These are phyloP conservation scores for Setipinna tenuifilis DNA, from an alignment of 2,797 vertebrate species.

Conservation along the genomic window DNA sequence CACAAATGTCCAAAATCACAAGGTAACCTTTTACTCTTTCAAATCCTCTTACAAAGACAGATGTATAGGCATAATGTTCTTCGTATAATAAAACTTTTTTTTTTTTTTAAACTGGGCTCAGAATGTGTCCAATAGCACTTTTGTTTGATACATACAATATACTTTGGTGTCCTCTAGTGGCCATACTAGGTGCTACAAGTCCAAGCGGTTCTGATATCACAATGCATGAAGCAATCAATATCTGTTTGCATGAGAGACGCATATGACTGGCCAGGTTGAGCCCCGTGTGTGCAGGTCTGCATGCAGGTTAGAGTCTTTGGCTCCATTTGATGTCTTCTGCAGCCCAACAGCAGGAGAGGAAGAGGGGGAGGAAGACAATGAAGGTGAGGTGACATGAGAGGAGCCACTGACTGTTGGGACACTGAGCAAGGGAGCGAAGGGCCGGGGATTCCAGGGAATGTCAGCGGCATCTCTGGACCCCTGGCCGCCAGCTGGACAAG, in stretches of 20 bases:
- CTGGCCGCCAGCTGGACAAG: neutral
- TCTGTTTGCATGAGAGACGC: neutral
- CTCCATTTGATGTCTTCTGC: constrained; percentile 33
- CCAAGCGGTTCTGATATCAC: constrained; percentile 25
- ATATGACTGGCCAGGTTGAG: constrained; percentile 18
- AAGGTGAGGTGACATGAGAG: neutral
- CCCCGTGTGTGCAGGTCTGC: neutral
- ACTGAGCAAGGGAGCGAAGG: neutral
- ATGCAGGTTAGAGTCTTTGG: neutral
- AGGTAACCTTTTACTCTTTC: neutral
- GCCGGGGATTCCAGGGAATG: neutral
- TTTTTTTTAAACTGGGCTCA: neutral
- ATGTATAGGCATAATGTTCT: neutral
- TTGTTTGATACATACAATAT: constrained; percentile 30
- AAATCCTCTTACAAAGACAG: neutral
- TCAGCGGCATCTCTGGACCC: neutral
- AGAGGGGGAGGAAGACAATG: neutral
- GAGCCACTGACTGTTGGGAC: neutral
- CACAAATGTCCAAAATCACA: neutral
- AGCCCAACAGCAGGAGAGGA: neutral
- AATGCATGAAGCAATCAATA: neutral
- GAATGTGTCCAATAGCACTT: constrained; percentile 11
- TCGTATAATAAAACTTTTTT: neutral
- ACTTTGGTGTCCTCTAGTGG: constrained; percentile 67
- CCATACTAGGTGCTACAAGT: constrained; percentile 43